These are phyloP conservation scores for Hemistola chrysoprasaria DNA, from an alignment of 2,888 invertebrate species.

Conservation along the genomic window DNA sequence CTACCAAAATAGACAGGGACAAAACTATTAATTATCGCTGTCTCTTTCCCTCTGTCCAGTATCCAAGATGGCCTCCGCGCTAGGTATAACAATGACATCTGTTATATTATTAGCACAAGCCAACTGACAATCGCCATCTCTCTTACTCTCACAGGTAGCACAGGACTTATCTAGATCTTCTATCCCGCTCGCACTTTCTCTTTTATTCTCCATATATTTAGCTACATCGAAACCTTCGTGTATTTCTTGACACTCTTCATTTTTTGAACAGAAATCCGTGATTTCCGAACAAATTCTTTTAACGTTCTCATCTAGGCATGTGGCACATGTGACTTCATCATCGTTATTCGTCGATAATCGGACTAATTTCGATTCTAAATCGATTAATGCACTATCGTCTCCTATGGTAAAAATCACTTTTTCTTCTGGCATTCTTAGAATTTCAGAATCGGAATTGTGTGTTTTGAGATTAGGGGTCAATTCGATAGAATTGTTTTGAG, in stretches of 20 bases:
- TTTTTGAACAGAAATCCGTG: constrained; percentile 51
- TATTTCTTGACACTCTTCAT: constrained; percentile 24
- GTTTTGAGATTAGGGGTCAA: constrained; percentile 39
- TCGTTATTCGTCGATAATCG: constrained; percentile 66
- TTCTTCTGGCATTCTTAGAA: constrained; percentile 44
- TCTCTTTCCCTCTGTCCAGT: constrained; percentile 44
- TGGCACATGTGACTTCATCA: constrained; percentile 45
- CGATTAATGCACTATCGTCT: constrained; percentile 41
- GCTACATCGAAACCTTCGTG: constrained; percentile 51
- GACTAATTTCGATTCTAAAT: constrained; percentile 50
- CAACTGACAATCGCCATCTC: constrained; percentile 42
- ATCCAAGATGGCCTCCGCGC: constrained; percentile 68
- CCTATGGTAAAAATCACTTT: constrained; percentile 69
- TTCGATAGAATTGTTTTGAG: constrained; percentile 36
- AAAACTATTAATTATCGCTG: constrained; percentile 15
- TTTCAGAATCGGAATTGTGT: constrained; percentile 69
- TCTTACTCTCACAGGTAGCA: constrained; percentile 42
- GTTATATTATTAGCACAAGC: constrained; percentile 56
- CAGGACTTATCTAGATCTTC: constrained; percentile 35
- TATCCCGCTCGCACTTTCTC: constrained; percentile 36
- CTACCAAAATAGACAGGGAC: constrained; percentile 9
- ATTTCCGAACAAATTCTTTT: constrained; percentile 67
- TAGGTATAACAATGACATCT: constrained; percentile 69
- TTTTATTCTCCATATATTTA: constrained; percentile 44
- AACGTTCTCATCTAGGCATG: constrained; percentile 53